A percentile compares a stretch with the other conserved stretches of the same genome.
Evolutionary conservation across 2,113 vertebrate species (phyloP).

Genomic region (Cricetomys ansorgei): DNA sequence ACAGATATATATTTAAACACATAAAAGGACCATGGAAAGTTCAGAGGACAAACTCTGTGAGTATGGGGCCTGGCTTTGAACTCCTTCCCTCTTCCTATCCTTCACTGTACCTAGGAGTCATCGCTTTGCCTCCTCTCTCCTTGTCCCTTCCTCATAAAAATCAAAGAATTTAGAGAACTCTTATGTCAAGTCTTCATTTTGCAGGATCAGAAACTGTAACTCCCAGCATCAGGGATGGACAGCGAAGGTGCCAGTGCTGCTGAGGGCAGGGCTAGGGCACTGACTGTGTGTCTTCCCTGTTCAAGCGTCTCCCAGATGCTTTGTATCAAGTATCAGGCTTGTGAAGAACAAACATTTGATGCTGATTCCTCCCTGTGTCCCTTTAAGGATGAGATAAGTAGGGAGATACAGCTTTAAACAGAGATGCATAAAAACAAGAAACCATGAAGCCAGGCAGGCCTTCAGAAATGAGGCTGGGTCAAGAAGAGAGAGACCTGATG

Average conservation of each 20-base stretch:
- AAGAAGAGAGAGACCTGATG: background rate
- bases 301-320: background rate
- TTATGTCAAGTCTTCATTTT: background rate
- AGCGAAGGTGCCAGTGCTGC: background rate
- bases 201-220: background rate
- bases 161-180: background rate
- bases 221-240: background rate
- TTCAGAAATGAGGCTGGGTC: background rate
- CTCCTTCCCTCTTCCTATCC: background rate
- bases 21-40: background rate
- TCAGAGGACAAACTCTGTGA: background rate
- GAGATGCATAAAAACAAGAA: too few relatives aligned
- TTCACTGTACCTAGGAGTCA: background rate
- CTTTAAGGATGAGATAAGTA: background rate
- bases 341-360: background rate
- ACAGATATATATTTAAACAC: background rate
- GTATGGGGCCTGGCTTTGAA: background rate
- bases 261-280: background rate
- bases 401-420: background rate
- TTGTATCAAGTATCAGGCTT: background rate
- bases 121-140: background rate
- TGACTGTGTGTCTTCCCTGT: background rate
- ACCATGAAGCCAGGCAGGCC: background rate
- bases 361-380: background rate
- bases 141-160: background rate